Percentiles rank a stretch among this genome's conserved stretches.
Evolutionary conservation across 2,113 vertebrate genomes (phyloP).

Genomic region (Heterotilapia buettikoferi): DNA sequence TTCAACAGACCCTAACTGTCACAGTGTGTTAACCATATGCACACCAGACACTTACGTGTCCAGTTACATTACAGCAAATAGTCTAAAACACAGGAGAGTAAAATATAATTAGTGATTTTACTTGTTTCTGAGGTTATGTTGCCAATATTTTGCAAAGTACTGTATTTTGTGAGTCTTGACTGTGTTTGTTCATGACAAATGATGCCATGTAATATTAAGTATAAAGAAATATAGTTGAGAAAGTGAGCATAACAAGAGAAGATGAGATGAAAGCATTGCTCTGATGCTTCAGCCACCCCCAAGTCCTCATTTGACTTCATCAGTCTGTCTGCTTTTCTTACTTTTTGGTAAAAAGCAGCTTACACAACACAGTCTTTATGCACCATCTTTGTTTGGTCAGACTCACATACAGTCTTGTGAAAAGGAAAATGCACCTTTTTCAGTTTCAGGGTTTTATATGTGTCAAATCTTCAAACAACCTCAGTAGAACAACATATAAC

Average conservation of each 20-base stretch:
- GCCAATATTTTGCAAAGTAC: background rate
- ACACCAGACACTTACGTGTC: background rate
- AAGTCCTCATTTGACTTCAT: background rate
- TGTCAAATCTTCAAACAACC: background rate
- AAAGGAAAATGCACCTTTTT: background rate
- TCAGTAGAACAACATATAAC: rapidly evolving
- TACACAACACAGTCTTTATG: background rate
- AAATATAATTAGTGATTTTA: background rate
- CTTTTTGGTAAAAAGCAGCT: background rate
- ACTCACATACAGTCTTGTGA: background rate
- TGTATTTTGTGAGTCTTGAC: background rate
- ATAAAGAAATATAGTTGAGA: background rate
- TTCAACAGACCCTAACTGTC: background rate
- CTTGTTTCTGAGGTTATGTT: background rate
- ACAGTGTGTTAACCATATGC: background rate
- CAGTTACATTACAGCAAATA: background rate
- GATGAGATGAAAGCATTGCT: background rate
- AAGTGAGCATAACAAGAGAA: background rate
- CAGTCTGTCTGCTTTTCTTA: background rate
- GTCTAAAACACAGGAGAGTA: background rate
- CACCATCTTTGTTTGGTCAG: background rate
- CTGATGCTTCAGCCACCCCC: background rate
- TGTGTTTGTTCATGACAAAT: background rate
- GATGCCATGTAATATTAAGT: background rate
- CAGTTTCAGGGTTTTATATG: background rate